Evolutionary conservation across 2,888 invertebrate genomes (phyloP), one percentile per base, ranked within the genome.

Genomic region (Tinea trinotella): DNA sequence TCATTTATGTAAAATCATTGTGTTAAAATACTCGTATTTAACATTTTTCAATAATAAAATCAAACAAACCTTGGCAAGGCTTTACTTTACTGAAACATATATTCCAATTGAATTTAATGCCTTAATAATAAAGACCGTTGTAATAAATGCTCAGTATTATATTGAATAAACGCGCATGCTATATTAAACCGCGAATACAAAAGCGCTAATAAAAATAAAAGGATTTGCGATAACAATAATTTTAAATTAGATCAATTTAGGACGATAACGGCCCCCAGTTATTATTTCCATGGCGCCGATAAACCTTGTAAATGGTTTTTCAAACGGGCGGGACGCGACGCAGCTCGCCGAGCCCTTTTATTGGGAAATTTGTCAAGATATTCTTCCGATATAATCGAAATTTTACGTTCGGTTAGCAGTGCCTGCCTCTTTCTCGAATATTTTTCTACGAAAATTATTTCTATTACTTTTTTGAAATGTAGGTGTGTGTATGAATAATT

Each of bases 251-350:
- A 82, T 80, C 82, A 79, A 81, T 82, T 82, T 80, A 74, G 82
- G 74, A 76, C 74, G 80, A 82, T 82, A 82, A 81, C 78, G 79
- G 80, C 80, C 78, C 69, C 66, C 77, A 75, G 81, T 81, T 83
- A 84, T 83, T 83, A 83, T 83, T 84, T 82, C 81, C 81, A 83
- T 81, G 70, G 82, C 79, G 73, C 68, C 81, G 76, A 83, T 83
- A 84, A 84, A 83, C 71, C 80, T 83, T 80, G 80, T 78, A 77
- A 83, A 84, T 82, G 80, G 83, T 78, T 83, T 83, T 82, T 78
- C 83, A 77, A 83, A 82, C 78, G 80, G 72, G 74, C 76, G 71
- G 72, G 74, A 70, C 63, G 77, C 71, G 73, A 3, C 40, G 40
- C 40, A 1, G 18, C 7, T 24, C 75, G 71, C 70, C 70, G 74